These are phyloP conservation scores for Perithous albicinctus DNA, from an alignment of 2,888 invertebrate genomes.

Conservation along the genomic window DNA sequence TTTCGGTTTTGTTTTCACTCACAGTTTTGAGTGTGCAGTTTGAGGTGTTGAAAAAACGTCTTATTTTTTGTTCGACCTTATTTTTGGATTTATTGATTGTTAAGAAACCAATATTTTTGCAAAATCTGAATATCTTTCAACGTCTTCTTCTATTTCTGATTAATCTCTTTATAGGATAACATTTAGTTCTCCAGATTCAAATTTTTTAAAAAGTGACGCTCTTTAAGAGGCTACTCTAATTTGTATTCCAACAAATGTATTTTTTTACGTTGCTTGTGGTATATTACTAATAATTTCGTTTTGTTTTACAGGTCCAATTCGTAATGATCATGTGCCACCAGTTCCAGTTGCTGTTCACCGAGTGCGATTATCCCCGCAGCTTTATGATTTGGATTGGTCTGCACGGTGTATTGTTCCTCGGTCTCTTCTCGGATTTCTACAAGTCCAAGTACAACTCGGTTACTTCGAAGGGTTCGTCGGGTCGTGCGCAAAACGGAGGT, in stretches of 20 bases:
- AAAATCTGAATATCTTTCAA: too few relatives aligned
- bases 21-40: too few relatives aligned
- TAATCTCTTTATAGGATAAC: too few relatives aligned
- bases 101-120: too few relatives aligned
- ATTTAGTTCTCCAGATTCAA: too few relatives aligned
- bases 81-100: too few relatives aligned
- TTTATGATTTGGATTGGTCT: conserved; percentile 98
- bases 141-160: too few relatives aligned
- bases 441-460: conserved; percentile 89
- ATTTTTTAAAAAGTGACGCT: too few relatives aligned
- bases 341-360: conserved; percentile 94
- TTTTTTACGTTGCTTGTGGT: not conserved
- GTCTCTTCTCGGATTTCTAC: conserved; percentile 98
- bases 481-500: conserved; percentile 83
- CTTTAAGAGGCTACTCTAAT: too few relatives aligned
- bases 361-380: conserved; percentile 95
- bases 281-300: not conserved
- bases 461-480: conserved; percentile 55
- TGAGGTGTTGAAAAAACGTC: too few relatives aligned
- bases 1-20: too few relatives aligned
- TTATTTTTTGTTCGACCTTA: too few relatives aligned
- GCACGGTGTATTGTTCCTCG: conserved; percentile 97
- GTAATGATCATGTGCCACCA: conserved; percentile 96
- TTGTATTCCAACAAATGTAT: not conserved
- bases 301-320: conserved; percentile 92